Evolutionary conservation across 1,140 invertebrate species (phyloP).

Genomic region (Dolichoris vasculosae): DNA sequence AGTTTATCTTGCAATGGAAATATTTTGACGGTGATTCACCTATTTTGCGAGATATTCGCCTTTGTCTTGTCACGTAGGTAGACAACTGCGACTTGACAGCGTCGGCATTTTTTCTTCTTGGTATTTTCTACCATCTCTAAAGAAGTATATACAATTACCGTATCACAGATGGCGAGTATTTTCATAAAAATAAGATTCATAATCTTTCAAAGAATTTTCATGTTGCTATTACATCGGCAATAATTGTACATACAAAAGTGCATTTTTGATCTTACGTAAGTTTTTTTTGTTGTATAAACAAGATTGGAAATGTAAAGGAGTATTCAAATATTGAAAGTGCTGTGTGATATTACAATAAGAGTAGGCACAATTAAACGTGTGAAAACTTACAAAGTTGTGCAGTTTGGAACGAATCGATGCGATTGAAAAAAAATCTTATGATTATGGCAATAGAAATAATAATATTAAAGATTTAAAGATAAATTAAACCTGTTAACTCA

Average conservation of each 20-base stretch:
- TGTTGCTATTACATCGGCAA: not conserved
- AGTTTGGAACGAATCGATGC: no score
- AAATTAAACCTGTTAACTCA: not conserved
- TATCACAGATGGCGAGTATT: not conserved
- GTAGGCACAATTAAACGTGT: not conserved
- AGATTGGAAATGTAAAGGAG: no score
- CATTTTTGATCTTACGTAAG: no score
- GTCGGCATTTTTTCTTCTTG: conserved; percentile 3
- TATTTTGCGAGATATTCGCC: conserved; percentile 8
- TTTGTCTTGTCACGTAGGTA: conserved; percentile 4
- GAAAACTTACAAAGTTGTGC: not conserved
- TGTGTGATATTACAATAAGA: not conserved
- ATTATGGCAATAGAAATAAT: not conserved
- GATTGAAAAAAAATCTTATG: no score
- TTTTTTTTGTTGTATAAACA: no score
- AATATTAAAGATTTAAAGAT: not conserved
- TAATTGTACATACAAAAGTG: not conserved
- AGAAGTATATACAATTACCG: not conserved
- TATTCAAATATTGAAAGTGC: not conserved
- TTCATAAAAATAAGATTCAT: no score
- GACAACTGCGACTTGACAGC: not conserved
- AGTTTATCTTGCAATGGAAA: not conserved
- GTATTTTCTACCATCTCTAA: not conserved
- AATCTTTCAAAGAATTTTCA: not conserved
- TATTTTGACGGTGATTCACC: conserved; percentile 21